Evolutionary conservation across 2,797 vertebrate genomes (phyloP).

Genomic region (Parauchenoglanis ngamensis): DNA sequence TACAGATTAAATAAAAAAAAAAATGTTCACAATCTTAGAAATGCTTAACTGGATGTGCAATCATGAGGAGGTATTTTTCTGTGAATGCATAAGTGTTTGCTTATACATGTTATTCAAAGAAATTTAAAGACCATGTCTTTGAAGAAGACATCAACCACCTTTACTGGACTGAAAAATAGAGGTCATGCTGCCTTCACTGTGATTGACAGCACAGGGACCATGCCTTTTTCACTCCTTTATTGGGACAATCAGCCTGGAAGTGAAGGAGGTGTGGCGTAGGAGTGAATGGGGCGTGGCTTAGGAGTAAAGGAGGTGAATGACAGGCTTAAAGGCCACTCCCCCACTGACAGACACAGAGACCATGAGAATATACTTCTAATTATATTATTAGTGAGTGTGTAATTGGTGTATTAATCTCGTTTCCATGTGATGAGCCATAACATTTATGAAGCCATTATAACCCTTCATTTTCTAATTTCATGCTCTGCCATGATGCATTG

Average conservation of each 20-base stretch:
- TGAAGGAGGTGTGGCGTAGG: too few species aligned
- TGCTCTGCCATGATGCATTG: neutral
- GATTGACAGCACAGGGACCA: neutral
- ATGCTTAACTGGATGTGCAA: neutral
- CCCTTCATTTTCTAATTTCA: neutral
- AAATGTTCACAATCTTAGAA: neutral
- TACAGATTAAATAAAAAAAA: neutral
- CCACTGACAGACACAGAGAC: neutral
- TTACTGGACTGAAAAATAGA: neutral
- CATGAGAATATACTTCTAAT: neutral
- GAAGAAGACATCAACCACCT: too few species aligned
- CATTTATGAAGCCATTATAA: neutral
- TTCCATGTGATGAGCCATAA: neutral
- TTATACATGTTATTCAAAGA: neutral
- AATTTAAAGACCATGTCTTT: too few species aligned
- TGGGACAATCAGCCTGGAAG: neutral
- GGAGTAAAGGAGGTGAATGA: neutral
- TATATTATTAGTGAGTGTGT: neutral
- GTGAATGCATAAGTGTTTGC: neutral
- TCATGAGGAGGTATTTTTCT: neutral
- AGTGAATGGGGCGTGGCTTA: neutral
- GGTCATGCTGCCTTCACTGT: neutral
- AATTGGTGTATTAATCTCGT: neutral
- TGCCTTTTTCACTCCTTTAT: neutral
- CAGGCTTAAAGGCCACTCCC: neutral